Conservation (phyloP, 2,113 vertebrate species). For the rabbit (Oryctolagus cuniculus) region mOryCun1.1 NC_091438.1:158261501-158262000, state of each 20-base stretch:
- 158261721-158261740: neutral
- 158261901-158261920: constrained; percentile 56
- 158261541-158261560: no score
- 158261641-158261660: no score
- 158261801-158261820: constrained; percentile 2
- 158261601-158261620: neutral
- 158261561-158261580: no score
- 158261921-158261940: constrained; percentile 52
- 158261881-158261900: constrained; percentile 60
- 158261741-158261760: constrained; percentile 4
- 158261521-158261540: no score
- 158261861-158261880: constrained; percentile 68
- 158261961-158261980: constrained; percentile 11
- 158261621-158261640: neutral
- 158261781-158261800: neutral
- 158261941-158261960: neutral
- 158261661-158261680: neutral
- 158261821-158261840: neutral
- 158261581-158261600: no score
- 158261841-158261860: constrained; percentile 52
- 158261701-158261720: neutral
- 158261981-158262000: constrained; percentile 44
- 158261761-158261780: neutral
- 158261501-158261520: no score
- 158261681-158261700: neutral